phyloP scores from a whole-genome alignment of 2,888 invertebrate genomes.

The Tribolium freemani region DNA sequence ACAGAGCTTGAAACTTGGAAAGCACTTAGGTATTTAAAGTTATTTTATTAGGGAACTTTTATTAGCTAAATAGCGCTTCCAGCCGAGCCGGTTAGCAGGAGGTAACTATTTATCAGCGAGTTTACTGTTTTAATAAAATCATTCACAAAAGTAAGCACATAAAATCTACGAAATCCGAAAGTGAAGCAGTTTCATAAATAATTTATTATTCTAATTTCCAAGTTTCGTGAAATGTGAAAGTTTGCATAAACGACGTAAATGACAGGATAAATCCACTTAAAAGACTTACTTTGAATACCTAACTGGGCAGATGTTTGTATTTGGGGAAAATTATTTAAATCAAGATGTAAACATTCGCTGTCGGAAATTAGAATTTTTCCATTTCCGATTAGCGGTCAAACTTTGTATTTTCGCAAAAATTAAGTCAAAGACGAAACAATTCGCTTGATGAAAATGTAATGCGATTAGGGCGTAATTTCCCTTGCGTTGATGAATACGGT shows the following conservation, averaged over 20 bases:
- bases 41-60: background rate
- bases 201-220: background rate
- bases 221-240: background rate
- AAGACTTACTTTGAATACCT: background rate
- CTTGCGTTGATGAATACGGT: conserved; percentile 1
- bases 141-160: background rate
- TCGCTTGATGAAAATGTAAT: conserved; percentile 12
- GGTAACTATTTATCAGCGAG: background rate
- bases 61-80: background rate
- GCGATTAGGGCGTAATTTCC: conserved; percentile 10
- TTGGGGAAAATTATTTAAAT: background rate
- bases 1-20: background rate
- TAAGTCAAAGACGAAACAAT: background rate
- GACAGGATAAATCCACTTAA: background rate
- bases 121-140: background rate
- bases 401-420: no score
- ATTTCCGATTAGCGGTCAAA: no score
- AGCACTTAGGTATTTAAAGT: background rate
- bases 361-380: no score
- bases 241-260: background rate
- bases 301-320: background rate
- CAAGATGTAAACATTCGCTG: background rate
- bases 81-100: background rate
- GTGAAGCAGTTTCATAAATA: background rate
- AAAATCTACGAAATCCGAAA: background rate